These are phyloP conservation scores for Arctopsyche grandis DNA, from an alignment of 1,140 invertebrate species.

Conservation along the genomic window DNA sequence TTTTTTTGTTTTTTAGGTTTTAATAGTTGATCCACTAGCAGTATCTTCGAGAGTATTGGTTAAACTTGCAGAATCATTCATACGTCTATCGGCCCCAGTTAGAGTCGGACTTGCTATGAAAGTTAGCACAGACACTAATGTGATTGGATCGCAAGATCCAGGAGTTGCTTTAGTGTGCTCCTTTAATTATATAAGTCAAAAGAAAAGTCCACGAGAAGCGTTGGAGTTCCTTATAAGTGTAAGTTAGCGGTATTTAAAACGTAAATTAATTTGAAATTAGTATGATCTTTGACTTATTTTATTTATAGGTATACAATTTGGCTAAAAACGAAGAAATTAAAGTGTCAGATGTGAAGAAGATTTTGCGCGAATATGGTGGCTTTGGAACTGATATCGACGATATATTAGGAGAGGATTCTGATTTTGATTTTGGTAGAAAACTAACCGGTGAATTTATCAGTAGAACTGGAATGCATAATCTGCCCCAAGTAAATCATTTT, in stretches of 20 bases:
- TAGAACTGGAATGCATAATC: constrained; percentile 79
- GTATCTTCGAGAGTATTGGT: constrained; percentile 77
- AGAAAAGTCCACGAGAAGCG: constrained; percentile 77
- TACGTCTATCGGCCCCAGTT: constrained; percentile 87
- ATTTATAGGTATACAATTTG: constrained; percentile 62
- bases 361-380: constrained; percentile 73
- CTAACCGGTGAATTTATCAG: constrained; percentile 85
- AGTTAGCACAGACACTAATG: constrained; percentile 64
- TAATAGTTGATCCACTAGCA: constrained; percentile 89
- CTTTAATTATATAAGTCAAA: constrained; percentile 90
- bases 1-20: constrained; percentile 68
- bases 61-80: constrained; percentile 90
- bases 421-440: constrained; percentile 90
- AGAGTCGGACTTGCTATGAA: constrained; percentile 89
- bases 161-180: constrained; percentile 90
- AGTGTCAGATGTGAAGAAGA: constrained; percentile 75
- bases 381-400: constrained; percentile 76
- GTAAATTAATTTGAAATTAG: neutral
- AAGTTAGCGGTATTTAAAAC: constrained; percentile 55
- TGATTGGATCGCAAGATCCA: constrained; percentile 74
- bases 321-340: constrained; percentile 67
- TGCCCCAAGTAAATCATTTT: constrained; percentile 71
- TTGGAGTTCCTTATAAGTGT: constrained; percentile 87
- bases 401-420: constrained; percentile 87
- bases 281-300: neutral